phyloP scores from a whole-genome alignment of 2,888 invertebrate species.

The Polymixis flavicincta region DNA sequence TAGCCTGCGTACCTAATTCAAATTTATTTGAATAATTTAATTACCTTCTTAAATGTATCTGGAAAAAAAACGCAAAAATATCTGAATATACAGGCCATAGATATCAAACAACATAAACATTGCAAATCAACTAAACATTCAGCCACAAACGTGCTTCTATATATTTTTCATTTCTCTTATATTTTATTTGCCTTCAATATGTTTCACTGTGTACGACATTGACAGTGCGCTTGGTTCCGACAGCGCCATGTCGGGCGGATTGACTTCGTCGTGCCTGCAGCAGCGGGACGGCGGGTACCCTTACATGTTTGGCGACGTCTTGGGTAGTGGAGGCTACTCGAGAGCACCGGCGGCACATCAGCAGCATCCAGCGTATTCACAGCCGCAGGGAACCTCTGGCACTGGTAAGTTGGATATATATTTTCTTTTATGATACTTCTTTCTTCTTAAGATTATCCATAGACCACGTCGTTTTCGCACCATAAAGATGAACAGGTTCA shows the following conservation, averaged over 20 bases:
- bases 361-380: slow-evolving; percentile 92
- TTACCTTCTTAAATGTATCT: too few species aligned
- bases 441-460: too few species aligned
- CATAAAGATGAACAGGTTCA: neutral
- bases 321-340: slow-evolving; percentile 93
- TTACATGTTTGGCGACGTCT: slow-evolving; percentile 97
- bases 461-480: neutral
- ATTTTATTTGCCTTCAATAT: slow-evolving; percentile 43
- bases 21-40: too few species aligned
- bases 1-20: too few species aligned
- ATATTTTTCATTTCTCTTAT: slow-evolving; percentile 3
- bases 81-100: neutral
- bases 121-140: slow-evolving; percentile 2
- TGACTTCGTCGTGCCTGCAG: slow-evolving; percentile 95
- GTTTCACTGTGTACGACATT: slow-evolving; percentile 44
- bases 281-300: slow-evolving; percentile 96
- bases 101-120: neutral
- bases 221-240: slow-evolving; percentile 70
- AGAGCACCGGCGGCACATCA: slow-evolving; percentile 94
- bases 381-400: slow-evolving; percentile 89
- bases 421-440: neutral
- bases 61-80: neutral
- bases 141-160: slow-evolving; percentile 8
- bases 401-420: slow-evolving; percentile 88
- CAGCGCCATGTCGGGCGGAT: slow-evolving; percentile 97